A percentile compares a stretch with the other conserved stretches of the same genome.
These are phyloP conservation scores for Hydrotaea cyrtoneurina DNA, from an alignment of 2,888 invertebrate genomes.

Conservation along the genomic window DNA sequence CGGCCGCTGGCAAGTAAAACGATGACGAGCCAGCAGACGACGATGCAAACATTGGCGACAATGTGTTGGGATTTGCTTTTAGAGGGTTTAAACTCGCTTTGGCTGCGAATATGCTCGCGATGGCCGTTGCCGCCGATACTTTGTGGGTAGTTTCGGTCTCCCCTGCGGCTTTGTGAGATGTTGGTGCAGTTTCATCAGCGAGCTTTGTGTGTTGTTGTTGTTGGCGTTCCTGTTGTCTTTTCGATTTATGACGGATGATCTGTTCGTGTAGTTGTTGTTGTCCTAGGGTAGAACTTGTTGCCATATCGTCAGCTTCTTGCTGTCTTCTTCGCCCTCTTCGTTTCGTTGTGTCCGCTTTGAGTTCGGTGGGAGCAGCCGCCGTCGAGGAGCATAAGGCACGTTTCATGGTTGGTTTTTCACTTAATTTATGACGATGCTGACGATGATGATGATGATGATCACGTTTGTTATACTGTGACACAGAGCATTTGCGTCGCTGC, in stretches of 20 bases:
- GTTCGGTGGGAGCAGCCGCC: not conserved
- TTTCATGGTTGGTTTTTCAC: constrained; percentile 1
- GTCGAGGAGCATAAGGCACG: constrained; percentile 1
- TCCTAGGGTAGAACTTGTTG: not conserved
- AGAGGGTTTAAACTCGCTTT: not conserved
- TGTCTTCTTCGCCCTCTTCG: not conserved
- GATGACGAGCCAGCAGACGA: not conserved
- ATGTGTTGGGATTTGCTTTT: not conserved
- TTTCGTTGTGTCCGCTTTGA: not conserved
- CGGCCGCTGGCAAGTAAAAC: not conserved
- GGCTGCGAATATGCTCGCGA: not conserved
- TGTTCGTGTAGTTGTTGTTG: not conserved
- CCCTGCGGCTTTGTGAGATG: not conserved
- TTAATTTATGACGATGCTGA: not conserved
- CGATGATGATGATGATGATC: not conserved
- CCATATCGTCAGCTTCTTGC: not conserved
- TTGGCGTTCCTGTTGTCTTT: not conserved
- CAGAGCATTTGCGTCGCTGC: not conserved
- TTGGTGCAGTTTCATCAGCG: not conserved
- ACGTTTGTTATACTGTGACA: not conserved
- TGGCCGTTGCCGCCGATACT: too few relatives aligned
- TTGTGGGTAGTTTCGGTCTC: not conserved
- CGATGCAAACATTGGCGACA: not conserved
- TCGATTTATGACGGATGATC: not conserved
- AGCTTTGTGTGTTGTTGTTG: not conserved